Conservation (phyloP, 2,888 invertebrate genomes). For the Drymonia ruficornis region DNA sequence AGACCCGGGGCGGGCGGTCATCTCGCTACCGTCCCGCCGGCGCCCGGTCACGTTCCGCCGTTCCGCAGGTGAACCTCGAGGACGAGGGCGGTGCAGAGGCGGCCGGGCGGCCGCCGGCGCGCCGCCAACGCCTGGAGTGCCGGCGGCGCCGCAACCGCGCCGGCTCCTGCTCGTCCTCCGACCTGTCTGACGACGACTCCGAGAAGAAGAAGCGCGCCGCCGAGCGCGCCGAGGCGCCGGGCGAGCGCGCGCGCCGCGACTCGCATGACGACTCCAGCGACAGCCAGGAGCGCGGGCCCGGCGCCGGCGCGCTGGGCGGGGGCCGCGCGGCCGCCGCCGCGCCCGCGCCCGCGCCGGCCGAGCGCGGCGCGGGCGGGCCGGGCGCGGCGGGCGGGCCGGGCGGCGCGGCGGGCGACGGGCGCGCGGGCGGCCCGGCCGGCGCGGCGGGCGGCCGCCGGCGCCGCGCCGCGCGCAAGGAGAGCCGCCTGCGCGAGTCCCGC, state of each 20-base stretch:
- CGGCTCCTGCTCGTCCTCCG: slow-evolving; percentile 97
- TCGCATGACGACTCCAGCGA: slow-evolving; percentile 95
- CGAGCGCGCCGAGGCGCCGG: slow-evolving; percentile 83
- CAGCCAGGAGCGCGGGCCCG: slow-evolving; percentile 90
- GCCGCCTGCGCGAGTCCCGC: slow-evolving; percentile 90
- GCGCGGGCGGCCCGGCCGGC: slow-evolving; percentile 36
- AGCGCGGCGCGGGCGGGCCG: slow-evolving; percentile 49
- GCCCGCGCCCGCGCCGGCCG: slow-evolving; percentile 45
- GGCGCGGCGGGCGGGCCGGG: slow-evolving; percentile 31
- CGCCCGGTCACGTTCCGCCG: slow-evolving; percentile 12
- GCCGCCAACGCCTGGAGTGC: slow-evolving; percentile 67
- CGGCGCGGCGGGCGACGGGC: slow-evolving; percentile 49
- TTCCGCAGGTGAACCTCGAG: slow-evolving; percentile 58
- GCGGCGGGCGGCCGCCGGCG: slow-evolving; percentile 57
- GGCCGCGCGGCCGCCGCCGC: slow-evolving; percentile 33
- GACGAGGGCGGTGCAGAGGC: slow-evolving; percentile 54
- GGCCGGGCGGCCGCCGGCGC: slow-evolving; percentile 61
- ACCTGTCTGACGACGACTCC: slow-evolving; percentile 96
- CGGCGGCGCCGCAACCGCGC: slow-evolving; percentile 70
- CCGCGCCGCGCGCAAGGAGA: slow-evolving; percentile 75
- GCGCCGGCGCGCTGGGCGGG: slow-evolving; percentile 78
- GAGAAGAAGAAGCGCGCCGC: slow-evolving; percentile 93
- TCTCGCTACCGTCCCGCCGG: too few relatives aligned
- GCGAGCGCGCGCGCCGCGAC: slow-evolving; percentile 88
- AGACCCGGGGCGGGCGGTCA: too few relatives aligned